Evolutionary conservation across 2,113 vertebrate species (phyloP).

Genomic region (Bostrychus sinensis): DNA sequence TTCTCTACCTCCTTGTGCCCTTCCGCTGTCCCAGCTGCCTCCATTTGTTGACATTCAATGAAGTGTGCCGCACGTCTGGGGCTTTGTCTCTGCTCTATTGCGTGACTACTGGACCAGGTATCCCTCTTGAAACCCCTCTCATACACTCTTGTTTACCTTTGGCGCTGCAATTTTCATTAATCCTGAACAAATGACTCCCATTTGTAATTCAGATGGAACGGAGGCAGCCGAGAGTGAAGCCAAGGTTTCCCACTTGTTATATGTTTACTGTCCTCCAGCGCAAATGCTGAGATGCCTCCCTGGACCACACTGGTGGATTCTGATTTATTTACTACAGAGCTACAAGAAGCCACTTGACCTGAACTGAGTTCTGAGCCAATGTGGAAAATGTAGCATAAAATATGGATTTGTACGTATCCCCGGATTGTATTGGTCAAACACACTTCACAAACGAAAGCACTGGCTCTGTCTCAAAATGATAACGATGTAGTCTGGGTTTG

Average conservation of each 20-base stretch:
- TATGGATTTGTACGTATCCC: background rate
- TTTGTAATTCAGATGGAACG: slow-evolving; percentile 37
- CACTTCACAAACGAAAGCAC: background rate
- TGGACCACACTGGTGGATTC: slow-evolving; percentile 6
- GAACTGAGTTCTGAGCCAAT: background rate
- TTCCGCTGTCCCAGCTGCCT: background rate
- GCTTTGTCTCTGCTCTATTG: slow-evolving; percentile 19
- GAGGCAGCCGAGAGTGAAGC: background rate
- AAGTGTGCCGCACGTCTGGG: slow-evolving; percentile 10
- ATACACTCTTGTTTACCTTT: slow-evolving; percentile 23
- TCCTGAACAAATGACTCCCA: slow-evolving; percentile 33
- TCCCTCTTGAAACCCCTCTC: background rate
- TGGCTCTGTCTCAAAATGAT: background rate
- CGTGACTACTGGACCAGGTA: slow-evolving; percentile 31
- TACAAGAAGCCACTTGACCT: slow-evolving; percentile 40
- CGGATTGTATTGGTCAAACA: background rate
- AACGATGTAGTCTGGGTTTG: no score
- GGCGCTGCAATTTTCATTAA: slow-evolving; percentile 26
- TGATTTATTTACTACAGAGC: slow-evolving; percentile 25
- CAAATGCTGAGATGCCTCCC: slow-evolving; percentile 11
- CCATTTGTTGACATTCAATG: slow-evolving; percentile 24
- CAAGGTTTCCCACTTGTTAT: background rate
- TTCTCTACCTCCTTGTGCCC: slow-evolving; percentile 12
- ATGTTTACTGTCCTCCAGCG: slow-evolving; percentile 26
- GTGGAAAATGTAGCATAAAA: background rate